Evolutionary conservation across 1,140 invertebrate species (phyloP), one percentile per base, ranked within the genome.

Genomic region (Psilanteris sp.): DNA sequence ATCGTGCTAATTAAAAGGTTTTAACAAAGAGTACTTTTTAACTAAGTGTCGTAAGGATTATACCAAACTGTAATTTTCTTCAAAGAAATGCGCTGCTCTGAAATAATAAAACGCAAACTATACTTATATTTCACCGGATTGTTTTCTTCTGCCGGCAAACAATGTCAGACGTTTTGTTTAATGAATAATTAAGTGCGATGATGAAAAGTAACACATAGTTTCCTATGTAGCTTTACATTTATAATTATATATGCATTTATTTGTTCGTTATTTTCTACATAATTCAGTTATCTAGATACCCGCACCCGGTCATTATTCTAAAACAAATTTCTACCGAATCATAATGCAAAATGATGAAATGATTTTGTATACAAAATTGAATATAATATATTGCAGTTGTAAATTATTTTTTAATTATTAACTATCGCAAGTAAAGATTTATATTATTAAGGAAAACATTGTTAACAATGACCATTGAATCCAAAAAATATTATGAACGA

Each of bases 1-100:
- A 55, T 62, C 68, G 32, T 62, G 68, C 68, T 72, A 72, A 72
- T 72, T 72, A 72, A 72, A 72, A 62, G 55, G 57, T 72, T 72
- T 72, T 62, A 62, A 72, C 68, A 72, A 72, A 72, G 68, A 55
- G 41, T 72, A 70, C 66, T 72, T 72, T 72, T 72, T 55, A 62
- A 62, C 57, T 62, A 62, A 72, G 68, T 72, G 68, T 72, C 57
- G 55, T 55, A 62, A 72, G 57, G 48, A 72, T 72, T 62, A 64
- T 62, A 50, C 57, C 55, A 24, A 72, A 64, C 41, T 64, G 68
- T 57, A 72, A 64, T 72, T 64, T 72, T 72, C 68, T 72, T 62
- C 48, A 72, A 72, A 72, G 48, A 64, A 72, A 71, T 4, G 67
- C 34, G 46, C 37, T 18, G 48, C 57, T 27, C 31, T 24, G 48